These are phyloP conservation scores for Hybos culiciformis DNA, from an alignment of 2,888 invertebrate genomes.

Conservation along the genomic window DNA sequence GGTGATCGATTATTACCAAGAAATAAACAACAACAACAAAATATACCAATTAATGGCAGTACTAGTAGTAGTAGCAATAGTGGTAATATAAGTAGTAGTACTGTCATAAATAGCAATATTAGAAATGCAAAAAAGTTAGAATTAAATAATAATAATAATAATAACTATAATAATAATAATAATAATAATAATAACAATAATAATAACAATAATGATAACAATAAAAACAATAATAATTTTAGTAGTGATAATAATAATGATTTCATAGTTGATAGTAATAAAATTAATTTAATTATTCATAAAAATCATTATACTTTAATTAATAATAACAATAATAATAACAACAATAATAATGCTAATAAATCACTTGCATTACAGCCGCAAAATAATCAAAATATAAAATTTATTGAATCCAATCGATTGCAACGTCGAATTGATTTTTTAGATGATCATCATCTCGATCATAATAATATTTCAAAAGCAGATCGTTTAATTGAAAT, in stretches of 20 bases:
- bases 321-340: conserved; percentile 9
- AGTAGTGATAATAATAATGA: conserved; percentile 11
- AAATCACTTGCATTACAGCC: conserved; percentile 8
- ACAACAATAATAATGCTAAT: conserved; percentile 9
- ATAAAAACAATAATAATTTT: conserved; percentile 5
- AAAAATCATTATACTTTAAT: not conserved
- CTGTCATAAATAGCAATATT: conserved; percentile 21
- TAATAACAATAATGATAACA: conserved; percentile 12
- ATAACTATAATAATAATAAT: conserved; percentile 13
- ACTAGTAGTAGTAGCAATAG: no score
- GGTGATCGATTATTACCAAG: conserved; percentile 28
- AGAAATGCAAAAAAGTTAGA: conserved; percentile 21
- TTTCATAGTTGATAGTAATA: not conserved
- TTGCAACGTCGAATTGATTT: conserved; percentile 1
- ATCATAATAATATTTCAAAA: conserved; percentile 25
- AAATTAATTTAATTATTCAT: not conserved
- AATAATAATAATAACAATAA: conserved; percentile 13
- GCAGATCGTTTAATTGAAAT: conserved; percentile 50
- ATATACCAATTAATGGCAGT: conserved; percentile 5
- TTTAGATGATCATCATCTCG: conserved; percentile 8
- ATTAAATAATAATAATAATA: conserved; percentile 19
- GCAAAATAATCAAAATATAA: conserved; percentile 3
- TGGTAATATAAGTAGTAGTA: conserved; percentile 12
- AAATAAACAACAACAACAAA: conserved; percentile 20
- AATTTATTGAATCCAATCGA: not conserved